These are phyloP conservation scores for Mobula birostris DNA, from an alignment of 2,113 vertebrate species.

Conservation along the genomic window DNA sequence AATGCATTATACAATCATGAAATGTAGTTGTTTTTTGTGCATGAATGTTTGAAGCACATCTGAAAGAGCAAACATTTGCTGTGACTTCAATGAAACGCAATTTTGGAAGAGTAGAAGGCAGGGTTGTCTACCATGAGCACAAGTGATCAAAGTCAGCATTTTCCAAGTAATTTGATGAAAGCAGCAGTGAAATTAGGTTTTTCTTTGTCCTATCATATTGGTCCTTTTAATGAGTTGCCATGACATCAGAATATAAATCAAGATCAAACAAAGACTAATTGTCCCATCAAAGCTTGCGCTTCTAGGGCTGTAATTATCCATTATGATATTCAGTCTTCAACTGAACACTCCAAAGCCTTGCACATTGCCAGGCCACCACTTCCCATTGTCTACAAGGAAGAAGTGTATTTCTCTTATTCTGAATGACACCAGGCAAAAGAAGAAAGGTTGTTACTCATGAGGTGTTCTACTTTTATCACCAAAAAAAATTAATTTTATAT, in stretches of 20 bases:
- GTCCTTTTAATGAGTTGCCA: neutral
- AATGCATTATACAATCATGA: neutral
- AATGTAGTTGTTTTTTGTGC: neutral
- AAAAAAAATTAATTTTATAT: neutral
- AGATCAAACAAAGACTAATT: neutral
- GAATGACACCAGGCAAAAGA: neutral
- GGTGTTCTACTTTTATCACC: neutral
- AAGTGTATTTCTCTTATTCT: neutral
- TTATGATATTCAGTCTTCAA: neutral
- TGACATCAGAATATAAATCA: neutral
- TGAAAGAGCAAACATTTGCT: neutral
- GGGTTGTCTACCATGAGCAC: too few relatives aligned
- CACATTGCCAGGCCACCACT: neutral
- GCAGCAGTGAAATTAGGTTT: neutral
- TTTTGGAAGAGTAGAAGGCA: too few relatives aligned
- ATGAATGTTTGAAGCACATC: neutral
- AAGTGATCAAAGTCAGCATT: too few relatives aligned
- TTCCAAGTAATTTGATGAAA: neutral
- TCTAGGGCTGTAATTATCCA: neutral
- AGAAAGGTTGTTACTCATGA: neutral
- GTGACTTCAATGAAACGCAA: neutral
- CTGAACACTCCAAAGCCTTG: neutral
- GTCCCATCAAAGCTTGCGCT: neutral
- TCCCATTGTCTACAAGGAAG: neutral
- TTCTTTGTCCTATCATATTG: neutral